Conservation (phyloP, 2,888 invertebrate genomes). For the Eumacrocentrus americanus region DNA sequence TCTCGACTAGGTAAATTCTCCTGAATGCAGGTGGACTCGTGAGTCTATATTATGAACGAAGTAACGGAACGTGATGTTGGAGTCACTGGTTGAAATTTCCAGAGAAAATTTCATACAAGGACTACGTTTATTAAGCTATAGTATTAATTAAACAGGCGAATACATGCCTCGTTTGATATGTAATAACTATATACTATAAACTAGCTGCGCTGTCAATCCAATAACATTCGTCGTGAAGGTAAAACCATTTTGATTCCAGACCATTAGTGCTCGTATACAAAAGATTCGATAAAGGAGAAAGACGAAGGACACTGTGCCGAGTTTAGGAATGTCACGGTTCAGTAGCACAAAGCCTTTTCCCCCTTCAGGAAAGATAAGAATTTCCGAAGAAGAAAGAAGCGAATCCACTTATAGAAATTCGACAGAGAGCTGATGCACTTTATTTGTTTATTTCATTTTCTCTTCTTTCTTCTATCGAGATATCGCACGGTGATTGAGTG, state of each 20-base stretch:
- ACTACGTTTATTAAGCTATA: background rate
- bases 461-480: background rate
- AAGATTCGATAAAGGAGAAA: constrained; percentile 20
- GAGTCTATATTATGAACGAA: background rate
- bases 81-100: background rate
- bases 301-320: constrained; percentile 11
- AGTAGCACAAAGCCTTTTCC: constrained; percentile 7
- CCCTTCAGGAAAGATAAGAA: constrained; percentile 10
- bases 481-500: background rate
- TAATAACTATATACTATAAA: too few relatives aligned
- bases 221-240: background rate
- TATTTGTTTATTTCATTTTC: background rate
- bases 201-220: background rate
- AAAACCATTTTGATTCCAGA: constrained; percentile 3
- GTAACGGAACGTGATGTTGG: background rate
- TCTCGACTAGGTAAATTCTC: constrained; percentile 6
- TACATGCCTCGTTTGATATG: too few relatives aligned
- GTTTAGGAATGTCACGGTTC: constrained; percentile 9
- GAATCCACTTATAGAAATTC: constrained; percentile 17
- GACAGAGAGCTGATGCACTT: constrained; percentile 1
- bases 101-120: too few relatives aligned
- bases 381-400: constrained; percentile 3
- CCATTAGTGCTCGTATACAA: constrained; percentile 21
- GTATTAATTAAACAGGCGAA: too few relatives aligned
- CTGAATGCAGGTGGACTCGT: background rate